Evolutionary conservation across 2,888 invertebrate species (phyloP), one percentile per base, ranked within the genome.

Genomic region (Nymphalis c-album): DNA sequence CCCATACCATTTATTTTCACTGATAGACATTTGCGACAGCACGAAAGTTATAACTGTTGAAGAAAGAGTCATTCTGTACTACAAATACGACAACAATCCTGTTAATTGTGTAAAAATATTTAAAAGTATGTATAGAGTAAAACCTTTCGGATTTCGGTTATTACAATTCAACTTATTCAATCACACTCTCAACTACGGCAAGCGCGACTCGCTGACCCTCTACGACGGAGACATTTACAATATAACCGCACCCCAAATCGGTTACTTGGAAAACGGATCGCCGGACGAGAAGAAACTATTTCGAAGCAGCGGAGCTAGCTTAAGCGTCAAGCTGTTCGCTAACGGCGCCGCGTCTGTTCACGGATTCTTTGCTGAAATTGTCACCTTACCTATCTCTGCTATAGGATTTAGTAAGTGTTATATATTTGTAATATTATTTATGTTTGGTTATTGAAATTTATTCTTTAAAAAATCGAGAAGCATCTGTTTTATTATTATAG

Each of bases 41-140:
- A 95, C 96, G 64, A 99, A 99, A 90, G 96, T 97, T 82, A 95
- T 99, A 18, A 93, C 94, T 2, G 94, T 99, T 1, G 97, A 98
- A 84, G 98, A 99, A 81, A 93, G 99, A 59, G 94, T 99, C 7
- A 87, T 99, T 0, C 84, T 99, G 22, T 99, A 98, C 84, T 99
- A 98, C 87, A 99, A 99, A 85, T 99, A 99, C 80, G 98, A 98
- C 80, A 98, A 98, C 76, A 95, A 96, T 84, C 97, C 98, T 0
- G 97, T 98, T 0, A 99, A 99, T 83, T 99, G 99, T 82, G 97
- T 99, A 0, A 99, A 99, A 87, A 98, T 99, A 75, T 98, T 99
- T 83, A 96, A 96, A 66, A 97, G 98, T 71, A 95, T 95, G 69
- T 96, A 95, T 80, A 94, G 96, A 71, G 95, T 96, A 0, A 98